phyloP scores from a whole-genome alignment of 2,888 invertebrate genomes.

The Sesamia inferens region DNA sequence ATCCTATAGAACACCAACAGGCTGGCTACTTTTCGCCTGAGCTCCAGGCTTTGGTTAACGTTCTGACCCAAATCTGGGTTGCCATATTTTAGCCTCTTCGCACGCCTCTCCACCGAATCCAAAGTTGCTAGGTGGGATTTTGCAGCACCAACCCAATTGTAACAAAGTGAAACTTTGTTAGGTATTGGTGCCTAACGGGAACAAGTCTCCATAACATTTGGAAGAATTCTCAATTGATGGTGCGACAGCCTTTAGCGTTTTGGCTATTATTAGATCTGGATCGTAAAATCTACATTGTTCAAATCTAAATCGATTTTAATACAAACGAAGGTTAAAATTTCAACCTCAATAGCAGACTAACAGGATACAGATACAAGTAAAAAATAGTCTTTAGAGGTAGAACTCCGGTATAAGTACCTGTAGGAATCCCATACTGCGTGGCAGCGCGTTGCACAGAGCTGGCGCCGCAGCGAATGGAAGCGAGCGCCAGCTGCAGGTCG shows the following conservation, averaged over 20 bases:
- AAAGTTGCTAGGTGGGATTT: no score
- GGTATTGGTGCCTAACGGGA: not conserved
- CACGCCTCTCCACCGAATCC: no score
- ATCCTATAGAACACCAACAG: no score
- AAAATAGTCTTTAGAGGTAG: not conserved
- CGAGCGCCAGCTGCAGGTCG: constrained; percentile 95
- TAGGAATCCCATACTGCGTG: constrained; percentile 95
- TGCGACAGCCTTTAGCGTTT: no score
- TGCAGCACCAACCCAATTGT: no score
- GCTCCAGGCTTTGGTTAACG: no score
- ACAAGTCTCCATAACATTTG: not conserved
- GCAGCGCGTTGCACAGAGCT: constrained; percentile 96
- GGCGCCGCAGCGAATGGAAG: constrained; percentile 94
- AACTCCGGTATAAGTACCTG: constrained; percentile 5
- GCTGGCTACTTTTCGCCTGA: no score
- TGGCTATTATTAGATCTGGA: not conserved
- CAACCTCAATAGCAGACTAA: not conserved
- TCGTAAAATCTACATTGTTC: not conserved
- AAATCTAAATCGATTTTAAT: not conserved
- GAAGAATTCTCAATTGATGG: not conserved
- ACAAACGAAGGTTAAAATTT: not conserved
- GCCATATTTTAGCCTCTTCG: no score
- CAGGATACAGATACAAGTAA: not conserved
- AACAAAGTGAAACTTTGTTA: not conserved
- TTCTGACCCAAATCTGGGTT: no score